Evolutionary conservation across 2,797 vertebrate genomes (phyloP).

Genomic region (Peromyscus melanophrys): DNA sequence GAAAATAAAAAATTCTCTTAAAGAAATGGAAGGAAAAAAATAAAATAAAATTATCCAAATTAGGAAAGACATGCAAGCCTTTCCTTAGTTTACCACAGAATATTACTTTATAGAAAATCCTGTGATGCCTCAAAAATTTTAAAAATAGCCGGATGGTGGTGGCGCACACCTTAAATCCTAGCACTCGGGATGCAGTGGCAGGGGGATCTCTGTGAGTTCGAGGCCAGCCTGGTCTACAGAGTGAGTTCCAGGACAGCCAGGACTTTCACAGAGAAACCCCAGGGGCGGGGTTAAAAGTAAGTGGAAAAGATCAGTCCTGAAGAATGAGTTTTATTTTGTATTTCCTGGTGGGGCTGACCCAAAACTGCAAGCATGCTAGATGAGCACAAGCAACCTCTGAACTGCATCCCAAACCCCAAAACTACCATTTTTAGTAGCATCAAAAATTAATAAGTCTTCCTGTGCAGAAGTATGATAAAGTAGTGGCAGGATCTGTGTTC

Average conservation of each 20-base stretch:
- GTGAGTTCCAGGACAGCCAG: too few species aligned
- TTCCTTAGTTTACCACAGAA: neutral
- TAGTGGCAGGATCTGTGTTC: neutral
- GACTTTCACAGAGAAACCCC: too few species aligned
- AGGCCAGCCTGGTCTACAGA: too few species aligned
- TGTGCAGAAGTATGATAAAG: constrained; percentile 2
- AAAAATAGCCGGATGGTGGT: neutral
- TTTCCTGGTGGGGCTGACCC: neutral
- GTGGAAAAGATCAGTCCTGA: neutral
- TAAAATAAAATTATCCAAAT: neutral
- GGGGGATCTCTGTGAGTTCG: too few species aligned
- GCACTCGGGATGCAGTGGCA: too few species aligned
- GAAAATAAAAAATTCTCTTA: too few species aligned
- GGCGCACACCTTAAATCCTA: too few species aligned
- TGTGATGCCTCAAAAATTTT: neutral
- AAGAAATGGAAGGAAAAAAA: neutral
- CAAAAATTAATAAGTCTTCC: neutral
- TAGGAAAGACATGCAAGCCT: neutral
- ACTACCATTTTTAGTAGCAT: neutral
- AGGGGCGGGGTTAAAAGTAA: neutral
- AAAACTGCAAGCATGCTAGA: neutral
- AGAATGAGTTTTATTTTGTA: neutral
- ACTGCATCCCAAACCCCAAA: neutral
- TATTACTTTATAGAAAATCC: constrained; percentile 20
- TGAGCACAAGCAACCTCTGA: neutral